These are phyloP conservation scores for Ceyx erithaca DNA, from an alignment of 2,797 vertebrate species.

Conservation along the genomic window DNA sequence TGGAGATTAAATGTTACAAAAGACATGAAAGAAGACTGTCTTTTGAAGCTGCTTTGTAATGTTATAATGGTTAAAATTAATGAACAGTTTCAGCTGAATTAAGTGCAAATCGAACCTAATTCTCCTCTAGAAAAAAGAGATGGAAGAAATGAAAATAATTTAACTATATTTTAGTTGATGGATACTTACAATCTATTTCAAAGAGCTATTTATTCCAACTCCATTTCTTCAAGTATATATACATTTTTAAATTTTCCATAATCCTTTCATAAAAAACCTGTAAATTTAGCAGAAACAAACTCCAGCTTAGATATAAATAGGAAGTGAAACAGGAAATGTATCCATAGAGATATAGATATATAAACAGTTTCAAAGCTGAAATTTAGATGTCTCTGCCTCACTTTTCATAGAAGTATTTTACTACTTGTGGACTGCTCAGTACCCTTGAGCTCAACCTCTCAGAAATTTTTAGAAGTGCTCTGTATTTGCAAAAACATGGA, in stretches of 20 bases:
- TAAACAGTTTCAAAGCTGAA: not conserved
- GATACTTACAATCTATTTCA: not conserved
- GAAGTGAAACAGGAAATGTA: not conserved
- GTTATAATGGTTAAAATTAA: not conserved
- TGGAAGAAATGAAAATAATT: not conserved
- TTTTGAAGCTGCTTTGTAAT: not conserved
- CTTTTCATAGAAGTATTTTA: not conserved
- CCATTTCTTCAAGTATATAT: not conserved
- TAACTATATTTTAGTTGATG: not conserved
- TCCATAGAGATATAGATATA: not conserved
- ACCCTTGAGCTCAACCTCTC: not conserved
- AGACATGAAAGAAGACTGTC: not conserved
- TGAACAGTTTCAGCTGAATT: not conserved
- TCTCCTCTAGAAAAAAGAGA: not conserved
- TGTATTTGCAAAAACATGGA: not conserved
- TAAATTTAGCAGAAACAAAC: not conserved
- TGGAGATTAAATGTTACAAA: not conserved
- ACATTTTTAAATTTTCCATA: not conserved
- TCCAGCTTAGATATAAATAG: not conserved
- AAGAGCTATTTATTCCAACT: not conserved
- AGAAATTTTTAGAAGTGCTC: not conserved
- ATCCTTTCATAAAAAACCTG: not conserved
- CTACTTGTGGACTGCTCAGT: not conserved
- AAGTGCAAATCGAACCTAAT: not conserved
- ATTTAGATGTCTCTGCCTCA: not conserved